These are phyloP conservation scores for Chaetura pelagica DNA, from an alignment of 2,113 vertebrate genomes.

Conservation along the genomic window DNA sequence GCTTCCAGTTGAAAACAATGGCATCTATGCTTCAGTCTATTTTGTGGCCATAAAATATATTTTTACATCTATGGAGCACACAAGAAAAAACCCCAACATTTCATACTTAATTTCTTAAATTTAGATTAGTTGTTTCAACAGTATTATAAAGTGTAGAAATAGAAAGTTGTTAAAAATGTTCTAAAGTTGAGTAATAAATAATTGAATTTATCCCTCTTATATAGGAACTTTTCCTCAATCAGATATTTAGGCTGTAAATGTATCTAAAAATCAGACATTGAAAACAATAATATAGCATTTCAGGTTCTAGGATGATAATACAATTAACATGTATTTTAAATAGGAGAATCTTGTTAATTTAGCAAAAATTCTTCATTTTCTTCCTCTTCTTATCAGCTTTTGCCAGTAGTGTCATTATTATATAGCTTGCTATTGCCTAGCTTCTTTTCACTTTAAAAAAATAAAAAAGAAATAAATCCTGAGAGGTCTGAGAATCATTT, in stretches of 20 bases:
- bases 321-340: not conserved
- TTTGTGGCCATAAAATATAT: not conserved
- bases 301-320: not conserved
- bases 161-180: not conserved
- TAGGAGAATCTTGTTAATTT: not conserved
- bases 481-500: not conserved
- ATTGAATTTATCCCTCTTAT: not conserved
- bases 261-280: not conserved
- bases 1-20: not conserved
- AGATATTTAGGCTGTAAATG: not conserved
- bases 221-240: not conserved
- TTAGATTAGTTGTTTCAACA: not conserved
- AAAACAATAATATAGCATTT: not conserved
- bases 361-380: not conserved
- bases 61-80: not conserved
- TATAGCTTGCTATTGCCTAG: not conserved
- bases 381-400: not conserved
- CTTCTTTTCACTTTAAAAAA: not conserved
- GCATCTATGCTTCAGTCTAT: not conserved
- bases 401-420: not conserved
- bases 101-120: not conserved
- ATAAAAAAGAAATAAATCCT: not conserved
- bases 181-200: not conserved
- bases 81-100: not conserved
- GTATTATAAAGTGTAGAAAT: not conserved